phyloP scores from a whole-genome alignment of 2,888 invertebrate genomes.

The Mythimna vitellina region DNA sequence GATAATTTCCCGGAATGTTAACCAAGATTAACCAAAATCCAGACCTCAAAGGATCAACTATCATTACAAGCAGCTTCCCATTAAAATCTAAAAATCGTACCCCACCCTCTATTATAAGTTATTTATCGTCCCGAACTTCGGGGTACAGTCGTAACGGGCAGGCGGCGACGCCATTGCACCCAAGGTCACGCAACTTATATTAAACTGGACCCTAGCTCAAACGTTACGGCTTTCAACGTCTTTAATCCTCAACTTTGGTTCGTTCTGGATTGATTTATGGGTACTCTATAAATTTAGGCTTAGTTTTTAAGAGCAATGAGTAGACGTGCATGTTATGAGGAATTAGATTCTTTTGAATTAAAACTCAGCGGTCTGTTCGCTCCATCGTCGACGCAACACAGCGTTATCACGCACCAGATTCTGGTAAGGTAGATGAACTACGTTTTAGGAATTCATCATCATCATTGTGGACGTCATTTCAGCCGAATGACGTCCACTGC shows the following conservation, averaged over 20 bases:
- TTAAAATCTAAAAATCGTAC: constrained; percentile 55
- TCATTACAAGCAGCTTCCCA: constrained; percentile 25
- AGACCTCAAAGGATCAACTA: constrained; percentile 12
- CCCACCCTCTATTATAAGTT: constrained; percentile 61
- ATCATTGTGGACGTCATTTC: too few relatives aligned
- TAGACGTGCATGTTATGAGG: neutral
- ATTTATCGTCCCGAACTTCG: constrained; percentile 66
- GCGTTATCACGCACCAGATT: too few relatives aligned
- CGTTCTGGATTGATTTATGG: constrained; percentile 60
- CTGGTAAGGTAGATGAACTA: too few relatives aligned
- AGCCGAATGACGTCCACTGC: too few relatives aligned
- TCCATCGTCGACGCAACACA: too few relatives aligned
- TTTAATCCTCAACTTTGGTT: constrained; percentile 59
- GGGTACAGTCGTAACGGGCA: constrained; percentile 66
- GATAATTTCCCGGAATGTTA: neutral
- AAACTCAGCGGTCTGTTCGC: too few relatives aligned
- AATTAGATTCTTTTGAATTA: neutral
- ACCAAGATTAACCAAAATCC: neutral
- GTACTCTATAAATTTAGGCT: constrained; percentile 41
- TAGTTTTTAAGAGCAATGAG: neutral
- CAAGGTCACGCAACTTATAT: constrained; percentile 63
- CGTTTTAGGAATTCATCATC: too few relatives aligned
- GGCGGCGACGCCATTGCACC: constrained; percentile 58
- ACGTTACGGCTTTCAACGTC: constrained; percentile 57
- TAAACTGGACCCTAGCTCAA: constrained; percentile 58